Percentiles rank a stretch among this genome's conserved stretches.
These are phyloP conservation scores for Notolabrus celidotus DNA, from an alignment of 2,797 vertebrate species.

Conservation along the genomic window DNA sequence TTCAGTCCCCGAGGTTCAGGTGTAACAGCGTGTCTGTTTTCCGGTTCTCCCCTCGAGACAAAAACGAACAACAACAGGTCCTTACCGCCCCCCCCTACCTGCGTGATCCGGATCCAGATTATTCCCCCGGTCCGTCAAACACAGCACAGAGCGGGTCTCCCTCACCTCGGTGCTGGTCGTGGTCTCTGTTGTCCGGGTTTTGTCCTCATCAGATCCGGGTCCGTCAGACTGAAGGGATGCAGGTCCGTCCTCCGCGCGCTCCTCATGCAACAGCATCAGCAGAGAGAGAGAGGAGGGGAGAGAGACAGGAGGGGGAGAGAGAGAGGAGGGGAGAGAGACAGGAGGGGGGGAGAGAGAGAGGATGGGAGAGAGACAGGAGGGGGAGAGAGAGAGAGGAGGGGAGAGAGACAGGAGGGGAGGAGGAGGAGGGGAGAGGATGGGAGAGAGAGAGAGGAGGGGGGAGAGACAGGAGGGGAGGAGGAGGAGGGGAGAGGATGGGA, in stretches of 20 bases:
- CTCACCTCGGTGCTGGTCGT: slow-evolving; percentile 10
- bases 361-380: too few relatives aligned
- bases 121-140: neutral
- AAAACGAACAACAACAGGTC: slow-evolving; percentile 71
- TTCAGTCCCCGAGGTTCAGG: neutral
- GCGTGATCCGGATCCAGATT: neutral
- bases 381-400: neutral
- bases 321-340: too few relatives aligned
- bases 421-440: too few relatives aligned
- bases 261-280: slow-evolving; percentile 44
- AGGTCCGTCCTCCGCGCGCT: slow-evolving; percentile 52
- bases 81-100: slow-evolving; percentile 27
- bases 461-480: too few relatives aligned
- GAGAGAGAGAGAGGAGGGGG: neutral
- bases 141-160: slow-evolving; percentile 4
- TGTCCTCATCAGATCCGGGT: slow-evolving; percentile 48
- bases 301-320: neutral
- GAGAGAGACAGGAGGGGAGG: too few relatives aligned
- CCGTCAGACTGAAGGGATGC: slow-evolving; percentile 66
- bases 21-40: neutral
- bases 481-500: neutral
- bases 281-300: neutral
- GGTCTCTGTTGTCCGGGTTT: slow-evolving; percentile 35
- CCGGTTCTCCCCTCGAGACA: neutral
- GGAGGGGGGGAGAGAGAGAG: neutral